Evolutionary conservation across 2,113 vertebrate species (phyloP), one percentile per base, ranked within the genome.

Genomic region (Promerops cafer): DNA sequence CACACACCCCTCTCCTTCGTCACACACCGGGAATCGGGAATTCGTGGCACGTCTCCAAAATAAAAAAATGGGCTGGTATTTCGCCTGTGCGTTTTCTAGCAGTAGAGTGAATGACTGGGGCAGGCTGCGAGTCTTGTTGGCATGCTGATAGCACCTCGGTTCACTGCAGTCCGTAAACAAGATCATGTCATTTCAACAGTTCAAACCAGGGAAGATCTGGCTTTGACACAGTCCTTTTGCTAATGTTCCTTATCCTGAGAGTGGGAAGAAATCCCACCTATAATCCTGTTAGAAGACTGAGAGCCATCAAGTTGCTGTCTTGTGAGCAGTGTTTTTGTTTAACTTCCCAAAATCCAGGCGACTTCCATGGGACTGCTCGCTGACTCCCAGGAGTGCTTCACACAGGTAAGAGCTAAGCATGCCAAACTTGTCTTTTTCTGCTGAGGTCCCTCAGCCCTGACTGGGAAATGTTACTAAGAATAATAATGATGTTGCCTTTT

Each of bases 341-440:
- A 56, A 59, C 89, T 90, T 83, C 37, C 60, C 68, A 3, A 60
- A 84, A 37, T 28, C 45, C 61, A 70, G 68, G 52, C 11, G 42
- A 56, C 64, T 89, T 92, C 49, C 54, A 14, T 47, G 40, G 75
- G 57, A 76, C 61, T 33, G 31, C 66, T 68, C 1, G 0, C 64
- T 59, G 86, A 44, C 54, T 81, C 69, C 87, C n/a, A 12, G 56
- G 26, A 45, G 61, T n/a, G n/a, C 85, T 69, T 23, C 76, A 37
- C 68, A 54, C 83, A 95, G 94, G 95, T 96, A 94, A 95, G 94
- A 74, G 13, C 86, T 57, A 3, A 80, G 33, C 33, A 4, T 72
- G 45, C 30, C 40, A 23, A 40, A 77, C 12, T 28, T 21, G 4
- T 13, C n/a, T 69, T 37, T 68, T 77, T 54, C 33, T 82, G 61